Conservation (phyloP, 2,113 vertebrate species). For the Tachycineta bicolor region DNA sequence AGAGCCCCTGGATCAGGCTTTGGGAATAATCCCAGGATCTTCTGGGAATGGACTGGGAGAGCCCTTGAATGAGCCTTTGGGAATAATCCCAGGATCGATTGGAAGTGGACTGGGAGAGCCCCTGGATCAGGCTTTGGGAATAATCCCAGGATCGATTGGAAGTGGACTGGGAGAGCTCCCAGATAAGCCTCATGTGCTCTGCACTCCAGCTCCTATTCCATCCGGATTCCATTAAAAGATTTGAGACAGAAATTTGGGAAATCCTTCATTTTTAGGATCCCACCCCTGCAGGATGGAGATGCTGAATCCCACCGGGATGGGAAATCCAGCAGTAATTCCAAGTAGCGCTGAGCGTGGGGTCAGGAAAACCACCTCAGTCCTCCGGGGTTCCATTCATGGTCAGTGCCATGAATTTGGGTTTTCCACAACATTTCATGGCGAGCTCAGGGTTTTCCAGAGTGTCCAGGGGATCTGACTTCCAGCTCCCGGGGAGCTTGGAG, state of each 20-base stretch:
- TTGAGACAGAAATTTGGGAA: not conserved
- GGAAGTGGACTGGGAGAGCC: not conserved
- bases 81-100: not conserved
- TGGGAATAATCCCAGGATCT: not conserved
- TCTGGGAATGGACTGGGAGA: not conserved
- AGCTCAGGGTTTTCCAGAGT: not conserved
- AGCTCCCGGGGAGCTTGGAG: not conserved
- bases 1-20: not conserved
- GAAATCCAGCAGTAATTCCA: not conserved
- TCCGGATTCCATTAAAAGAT: not conserved
- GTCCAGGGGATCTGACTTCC: not conserved
- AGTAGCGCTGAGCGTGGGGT: not conserved
- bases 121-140: not conserved
- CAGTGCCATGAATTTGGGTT: not conserved
- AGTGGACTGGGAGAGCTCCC: not conserved
- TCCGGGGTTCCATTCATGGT: not conserved
- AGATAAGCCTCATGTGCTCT: accelerated
- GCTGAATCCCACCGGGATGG: not conserved
- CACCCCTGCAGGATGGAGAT: not conserved
- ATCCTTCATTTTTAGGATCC: not conserved
- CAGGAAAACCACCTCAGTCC: not conserved
- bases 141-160: not conserved
- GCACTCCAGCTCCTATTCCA: not conserved
- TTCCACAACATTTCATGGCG: not conserved
- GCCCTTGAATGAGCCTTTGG: not conserved